phyloP scores from a whole-genome alignment of 1,140 invertebrate species.

The Subanguina moxae region DNA sequence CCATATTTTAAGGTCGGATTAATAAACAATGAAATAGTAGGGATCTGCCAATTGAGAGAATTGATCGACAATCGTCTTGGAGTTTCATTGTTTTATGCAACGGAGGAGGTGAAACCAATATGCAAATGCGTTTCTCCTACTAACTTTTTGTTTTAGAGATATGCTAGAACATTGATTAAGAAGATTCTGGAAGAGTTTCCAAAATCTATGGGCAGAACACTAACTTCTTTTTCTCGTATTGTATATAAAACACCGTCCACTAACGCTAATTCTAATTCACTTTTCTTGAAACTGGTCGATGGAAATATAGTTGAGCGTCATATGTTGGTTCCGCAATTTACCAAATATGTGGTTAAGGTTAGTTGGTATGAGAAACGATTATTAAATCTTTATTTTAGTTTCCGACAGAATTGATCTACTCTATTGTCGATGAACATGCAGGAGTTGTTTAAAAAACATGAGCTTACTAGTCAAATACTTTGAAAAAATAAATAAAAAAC shows the following conservation, averaged over 20 bases:
- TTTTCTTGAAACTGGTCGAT: neutral
- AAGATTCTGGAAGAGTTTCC: neutral
- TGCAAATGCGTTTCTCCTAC: neutral
- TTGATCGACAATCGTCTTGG: neutral
- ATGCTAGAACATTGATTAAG: neutral
- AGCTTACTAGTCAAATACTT: no score
- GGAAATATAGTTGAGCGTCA: neutral
- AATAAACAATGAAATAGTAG: neutral
- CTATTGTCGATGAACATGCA: no score
- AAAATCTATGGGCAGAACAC: neutral
- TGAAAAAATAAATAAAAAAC: no score
- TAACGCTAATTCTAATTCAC: neutral
- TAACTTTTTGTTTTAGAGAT: neutral
- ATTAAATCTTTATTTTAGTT: no score
- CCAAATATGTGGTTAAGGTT: neutral
- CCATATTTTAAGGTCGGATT: no score
- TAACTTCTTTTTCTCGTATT: neutral
- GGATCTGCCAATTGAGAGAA: neutral
- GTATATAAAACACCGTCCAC: neutral
- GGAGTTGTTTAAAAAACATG: no score
- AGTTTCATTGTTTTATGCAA: neutral
- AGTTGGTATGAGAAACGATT: neutral
- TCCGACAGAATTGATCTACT: no score
- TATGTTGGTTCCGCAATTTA: conserved; percentile 1
- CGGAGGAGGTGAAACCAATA: neutral